A percentile compares a stretch with the other conserved stretches of the same genome.
phyloP scores from a whole-genome alignment of 2,888 invertebrate species.

The Drosophila glabriapex region DNA sequence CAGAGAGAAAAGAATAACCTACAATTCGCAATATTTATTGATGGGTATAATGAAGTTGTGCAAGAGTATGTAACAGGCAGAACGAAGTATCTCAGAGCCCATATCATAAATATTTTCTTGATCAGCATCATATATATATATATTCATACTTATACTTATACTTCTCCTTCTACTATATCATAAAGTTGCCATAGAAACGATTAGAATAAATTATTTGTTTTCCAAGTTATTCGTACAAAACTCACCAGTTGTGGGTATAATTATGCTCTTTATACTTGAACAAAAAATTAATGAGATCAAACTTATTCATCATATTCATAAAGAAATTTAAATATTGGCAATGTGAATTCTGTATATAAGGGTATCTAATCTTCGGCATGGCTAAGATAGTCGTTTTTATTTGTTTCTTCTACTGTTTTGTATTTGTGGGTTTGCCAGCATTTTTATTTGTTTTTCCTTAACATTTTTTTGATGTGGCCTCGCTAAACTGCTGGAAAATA shows the following conservation, averaged over 20 bases:
- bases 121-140: too few relatives aligned
- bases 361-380: background rate
- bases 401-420: background rate
- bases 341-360: background rate
- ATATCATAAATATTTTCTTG: background rate
- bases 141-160: too few relatives aligned
- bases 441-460: slow-evolving; percentile 24
- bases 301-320: background rate
- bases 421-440: slow-evolving; percentile 1
- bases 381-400: background rate
- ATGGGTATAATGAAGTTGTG: background rate
- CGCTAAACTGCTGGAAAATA: slow-evolving; percentile 71
- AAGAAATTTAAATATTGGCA: background rate
- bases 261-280: background rate
- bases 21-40: background rate
- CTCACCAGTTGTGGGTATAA: background rate
- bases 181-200: background rate
- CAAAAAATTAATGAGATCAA: background rate
- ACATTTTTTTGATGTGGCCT: slow-evolving; percentile 17
- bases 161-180: background rate
- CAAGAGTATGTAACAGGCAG: too few relatives aligned
- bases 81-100: background rate
- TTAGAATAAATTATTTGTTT: background rate
- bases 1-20: slow-evolving; percentile 4
- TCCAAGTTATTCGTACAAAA: background rate